Conservation (phyloP, 2,797 vertebrate species). For the Rhabdomys pumilio region DNA sequence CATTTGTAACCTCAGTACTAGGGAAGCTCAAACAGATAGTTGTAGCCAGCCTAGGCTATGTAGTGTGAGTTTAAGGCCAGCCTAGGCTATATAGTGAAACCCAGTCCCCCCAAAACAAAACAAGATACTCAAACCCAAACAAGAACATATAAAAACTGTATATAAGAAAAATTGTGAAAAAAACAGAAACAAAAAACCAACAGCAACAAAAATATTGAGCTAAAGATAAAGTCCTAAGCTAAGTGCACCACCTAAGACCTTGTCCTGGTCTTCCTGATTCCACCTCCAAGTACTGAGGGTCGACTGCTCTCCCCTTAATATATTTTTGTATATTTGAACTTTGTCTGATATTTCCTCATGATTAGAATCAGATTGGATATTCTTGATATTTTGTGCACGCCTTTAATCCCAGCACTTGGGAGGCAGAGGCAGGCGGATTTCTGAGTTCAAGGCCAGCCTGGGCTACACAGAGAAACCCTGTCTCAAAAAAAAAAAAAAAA, state of each 20-base stretch:
- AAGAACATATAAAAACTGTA: neutral
- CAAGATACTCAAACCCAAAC: neutral
- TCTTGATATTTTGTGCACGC: neutral
- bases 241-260: no score
- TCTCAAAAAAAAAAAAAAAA: no score
- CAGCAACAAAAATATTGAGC: neutral
- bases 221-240: constrained; percentile 9
- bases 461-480: no score
- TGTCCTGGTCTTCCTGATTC: neutral
- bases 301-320: neutral
- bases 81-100: neutral
- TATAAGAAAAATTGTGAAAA: neutral
- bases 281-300: neutral
- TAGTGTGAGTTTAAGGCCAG: neutral
- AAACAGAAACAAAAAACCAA: neutral
- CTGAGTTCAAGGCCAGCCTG: no score
- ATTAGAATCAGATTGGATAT: constrained; percentile 26
- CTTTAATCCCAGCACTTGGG: no score
- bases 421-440: no score
- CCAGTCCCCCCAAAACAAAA: neutral
- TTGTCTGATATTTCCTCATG: constrained; percentile 11
- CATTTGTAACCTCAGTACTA: neutral
- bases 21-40: neutral
- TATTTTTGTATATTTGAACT: constrained; percentile 11
- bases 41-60: neutral